Evolutionary conservation across 2,888 invertebrate genomes (phyloP).

Genomic region (Antitype chi): DNA sequence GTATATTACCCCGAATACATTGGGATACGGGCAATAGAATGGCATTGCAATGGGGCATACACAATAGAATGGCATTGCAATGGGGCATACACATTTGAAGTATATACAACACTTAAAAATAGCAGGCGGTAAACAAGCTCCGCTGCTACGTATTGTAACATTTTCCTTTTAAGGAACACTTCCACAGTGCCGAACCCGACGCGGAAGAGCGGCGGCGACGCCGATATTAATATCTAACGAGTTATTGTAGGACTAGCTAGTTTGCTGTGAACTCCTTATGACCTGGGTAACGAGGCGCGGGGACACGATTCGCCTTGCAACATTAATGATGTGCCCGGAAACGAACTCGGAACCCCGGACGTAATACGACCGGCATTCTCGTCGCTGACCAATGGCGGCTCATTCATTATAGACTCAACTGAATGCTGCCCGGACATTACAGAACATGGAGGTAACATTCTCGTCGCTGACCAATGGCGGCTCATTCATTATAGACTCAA

Average conservation of each 20-base stretch:
- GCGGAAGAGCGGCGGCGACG: constrained; percentile 22
- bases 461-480: not conserved
- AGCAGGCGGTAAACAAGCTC: not conserved
- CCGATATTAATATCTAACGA: constrained; percentile 25
- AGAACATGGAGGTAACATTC: not conserved
- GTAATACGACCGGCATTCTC: not conserved
- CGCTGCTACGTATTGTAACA: not conserved
- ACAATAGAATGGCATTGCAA: not conserved
- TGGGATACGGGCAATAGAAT: not conserved
- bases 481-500: not conserved
- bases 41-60: not conserved
- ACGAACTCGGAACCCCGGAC: not conserved
- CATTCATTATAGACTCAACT: not conserved
- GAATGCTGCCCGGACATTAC: not conserved
- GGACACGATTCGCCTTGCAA: not conserved
- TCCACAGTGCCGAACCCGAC: not conserved
- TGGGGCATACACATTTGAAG: not conserved
- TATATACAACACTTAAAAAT: not conserved
- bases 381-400: not conserved
- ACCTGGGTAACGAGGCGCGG: not conserved
- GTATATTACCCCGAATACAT: not conserved
- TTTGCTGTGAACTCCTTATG: constrained; percentile 34
- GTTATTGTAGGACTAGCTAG: not conserved
- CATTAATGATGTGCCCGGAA: not conserved
- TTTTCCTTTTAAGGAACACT: not conserved